A percentile compares a stretch with the other conserved stretches of the same genome.
phyloP scores from a whole-genome alignment of 2,797 vertebrate genomes.

The Anas georgica region DNA sequence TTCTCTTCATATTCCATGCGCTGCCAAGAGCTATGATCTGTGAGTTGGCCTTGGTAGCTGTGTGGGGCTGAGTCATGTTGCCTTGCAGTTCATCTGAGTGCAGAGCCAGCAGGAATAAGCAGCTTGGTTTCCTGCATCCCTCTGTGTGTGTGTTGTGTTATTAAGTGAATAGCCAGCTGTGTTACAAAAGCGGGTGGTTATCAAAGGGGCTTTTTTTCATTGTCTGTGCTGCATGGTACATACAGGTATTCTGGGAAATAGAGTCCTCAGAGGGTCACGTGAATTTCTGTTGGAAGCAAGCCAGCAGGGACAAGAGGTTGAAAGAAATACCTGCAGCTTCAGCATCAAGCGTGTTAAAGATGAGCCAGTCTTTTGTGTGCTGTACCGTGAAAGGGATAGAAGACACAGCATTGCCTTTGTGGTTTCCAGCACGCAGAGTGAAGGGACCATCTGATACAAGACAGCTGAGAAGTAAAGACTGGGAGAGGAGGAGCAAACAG shows the following conservation, averaged over 20 bases:
- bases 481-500: not conserved
- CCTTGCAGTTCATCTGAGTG: slow-evolving; percentile 21
- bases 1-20: not conserved
- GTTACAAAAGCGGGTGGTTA: not conserved
- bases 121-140: not conserved
- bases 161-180: not conserved
- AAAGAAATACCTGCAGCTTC: not conserved
- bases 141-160: rapidly evolving
- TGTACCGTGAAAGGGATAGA: not conserved
- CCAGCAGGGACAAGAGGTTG: not conserved
- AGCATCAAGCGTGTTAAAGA: not conserved
- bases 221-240: not conserved
- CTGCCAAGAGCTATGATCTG: slow-evolving; percentile 22
- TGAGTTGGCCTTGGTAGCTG: slow-evolving; percentile 15
- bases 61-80: slow-evolving; percentile 54
- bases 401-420: not conserved
- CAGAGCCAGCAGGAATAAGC: not conserved
- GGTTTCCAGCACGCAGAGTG: not conserved
- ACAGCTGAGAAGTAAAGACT: not conserved
- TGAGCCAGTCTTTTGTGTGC: not conserved
- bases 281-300: not conserved
- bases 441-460: not conserved
- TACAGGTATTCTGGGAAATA: not conserved
- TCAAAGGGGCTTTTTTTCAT: not conserved
- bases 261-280: not conserved